Conservation (phyloP, 2,113 vertebrate genomes). For the Elaphurus davidianus region DNA sequence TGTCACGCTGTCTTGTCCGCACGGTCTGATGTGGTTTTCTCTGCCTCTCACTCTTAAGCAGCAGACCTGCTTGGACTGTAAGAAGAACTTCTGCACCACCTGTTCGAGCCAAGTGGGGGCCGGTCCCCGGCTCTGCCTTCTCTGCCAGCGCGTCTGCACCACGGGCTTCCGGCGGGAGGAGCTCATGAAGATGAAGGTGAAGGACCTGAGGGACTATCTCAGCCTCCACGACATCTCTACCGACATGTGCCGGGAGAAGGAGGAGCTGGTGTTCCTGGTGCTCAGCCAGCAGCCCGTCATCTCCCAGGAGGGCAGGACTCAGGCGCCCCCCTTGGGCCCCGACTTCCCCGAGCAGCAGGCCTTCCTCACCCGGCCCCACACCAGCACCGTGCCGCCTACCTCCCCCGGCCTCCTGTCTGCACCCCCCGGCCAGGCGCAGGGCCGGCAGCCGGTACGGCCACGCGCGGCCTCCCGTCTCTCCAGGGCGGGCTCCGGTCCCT, state of each 20-base stretch:
- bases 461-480: neutral
- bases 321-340: slow-evolving; percentile 34
- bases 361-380: slow-evolving; percentile 67
- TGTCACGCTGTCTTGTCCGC: neutral
- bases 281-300: slow-evolving; percentile 86
- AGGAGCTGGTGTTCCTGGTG: slow-evolving; percentile 95
- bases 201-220: slow-evolving; percentile 95
- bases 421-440: slow-evolving; percentile 69
- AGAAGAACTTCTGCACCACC: slow-evolving; percentile 88
- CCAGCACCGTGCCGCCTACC: slow-evolving; percentile 72
- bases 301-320: slow-evolving; percentile 75
- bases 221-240: slow-evolving; percentile 92
- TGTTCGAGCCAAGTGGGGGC: slow-evolving; percentile 85
- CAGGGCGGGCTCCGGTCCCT: neutral
- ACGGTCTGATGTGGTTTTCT: neutral
- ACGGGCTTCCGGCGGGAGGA: slow-evolving; percentile 90
- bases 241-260: slow-evolving; percentile 94
- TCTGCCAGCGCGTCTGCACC: slow-evolving; percentile 92
- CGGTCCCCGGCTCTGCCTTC: slow-evolving; percentile 90
- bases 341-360: slow-evolving; percentile 74
- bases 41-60: slow-evolving; percentile 68
- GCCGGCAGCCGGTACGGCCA: slow-evolving; percentile 77
- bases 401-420: slow-evolving; percentile 59
- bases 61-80: slow-evolving; percentile 94
- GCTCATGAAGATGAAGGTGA: slow-evolving; percentile 98